These are phyloP conservation scores for Leptopilina syphax DNA, from an alignment of 2,888 invertebrate species.

Conservation along the genomic window DNA sequence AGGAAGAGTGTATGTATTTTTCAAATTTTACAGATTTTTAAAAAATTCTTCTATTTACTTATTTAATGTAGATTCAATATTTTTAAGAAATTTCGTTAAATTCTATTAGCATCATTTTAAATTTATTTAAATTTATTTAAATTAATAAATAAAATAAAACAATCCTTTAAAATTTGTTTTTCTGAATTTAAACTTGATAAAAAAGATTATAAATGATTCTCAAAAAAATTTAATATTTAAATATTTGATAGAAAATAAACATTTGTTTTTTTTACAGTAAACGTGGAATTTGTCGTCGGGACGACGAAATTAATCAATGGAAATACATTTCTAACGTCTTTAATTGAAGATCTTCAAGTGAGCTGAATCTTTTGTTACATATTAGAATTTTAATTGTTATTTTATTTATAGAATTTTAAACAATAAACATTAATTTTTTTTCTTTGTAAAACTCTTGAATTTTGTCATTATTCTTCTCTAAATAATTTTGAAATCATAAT, in stretches of 20 bases:
- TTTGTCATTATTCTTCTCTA: neutral
- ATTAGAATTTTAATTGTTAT: neutral
- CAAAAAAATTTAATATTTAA: neutral
- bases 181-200: neutral
- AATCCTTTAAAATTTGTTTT: no score
- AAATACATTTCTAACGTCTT: slow-evolving; percentile 87
- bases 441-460: neutral
- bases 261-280: slow-evolving; percentile 77
- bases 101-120: no score
- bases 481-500: no score
- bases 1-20: slow-evolving; percentile 81
- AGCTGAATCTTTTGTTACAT: slow-evolving; percentile 37
- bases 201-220: neutral
- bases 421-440: neutral
- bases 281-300: slow-evolving; percentile 92
- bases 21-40: no score
- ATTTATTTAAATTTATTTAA: no score
- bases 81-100: no score
- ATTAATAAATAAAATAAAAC: no score
- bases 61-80: no score
- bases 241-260: neutral
- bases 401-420: neutral
- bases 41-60: no score
- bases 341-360: slow-evolving; percentile 79
- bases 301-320: slow-evolving; percentile 97